These are phyloP conservation scores for Neocrepidodera transversa DNA, from an alignment of 2,888 invertebrate species.

Conservation along the genomic window DNA sequence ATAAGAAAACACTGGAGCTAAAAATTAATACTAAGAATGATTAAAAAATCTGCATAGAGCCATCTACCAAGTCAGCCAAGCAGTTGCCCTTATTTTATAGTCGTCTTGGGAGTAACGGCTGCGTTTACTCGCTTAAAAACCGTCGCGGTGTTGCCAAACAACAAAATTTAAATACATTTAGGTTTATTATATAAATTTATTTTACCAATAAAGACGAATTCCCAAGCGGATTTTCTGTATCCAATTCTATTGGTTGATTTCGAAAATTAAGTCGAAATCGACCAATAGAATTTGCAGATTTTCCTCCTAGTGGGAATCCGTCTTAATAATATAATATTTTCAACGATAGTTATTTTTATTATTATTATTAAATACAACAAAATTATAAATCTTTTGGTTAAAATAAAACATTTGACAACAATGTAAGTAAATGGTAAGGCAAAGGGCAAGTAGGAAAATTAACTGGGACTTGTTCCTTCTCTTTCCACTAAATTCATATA, in stretches of 20 bases:
- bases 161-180: too few relatives aligned
- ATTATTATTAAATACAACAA: too few relatives aligned
- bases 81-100: constrained; percentile 47
- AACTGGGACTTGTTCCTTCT: constrained; percentile 23
- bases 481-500: constrained; percentile 28
- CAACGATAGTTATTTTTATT: too few relatives aligned
- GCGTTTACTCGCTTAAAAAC: constrained; percentile 33
- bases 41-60: constrained; percentile 51
- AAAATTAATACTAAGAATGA: constrained; percentile 52
- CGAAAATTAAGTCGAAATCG: too few relatives aligned
- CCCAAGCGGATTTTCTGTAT: too few relatives aligned
- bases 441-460: constrained; percentile 4
- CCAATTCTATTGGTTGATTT: too few relatives aligned
- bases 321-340: too few relatives aligned
- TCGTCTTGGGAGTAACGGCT: constrained; percentile 44
- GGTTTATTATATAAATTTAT: too few relatives aligned
- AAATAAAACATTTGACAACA: constrained; percentile 17
- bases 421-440: constrained; percentile 2
- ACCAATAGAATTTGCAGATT: too few relatives aligned
- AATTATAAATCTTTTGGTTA: too few relatives aligned
- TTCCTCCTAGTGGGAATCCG: too few relatives aligned
- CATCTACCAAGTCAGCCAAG: constrained; percentile 39
- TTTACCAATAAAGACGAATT: too few relatives aligned
- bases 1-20: constrained; percentile 42
- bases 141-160: constrained; percentile 13